Base-by-base conservation (phyloP, 2,797 vertebrate species). In the Sebastes cheni region DNA sequence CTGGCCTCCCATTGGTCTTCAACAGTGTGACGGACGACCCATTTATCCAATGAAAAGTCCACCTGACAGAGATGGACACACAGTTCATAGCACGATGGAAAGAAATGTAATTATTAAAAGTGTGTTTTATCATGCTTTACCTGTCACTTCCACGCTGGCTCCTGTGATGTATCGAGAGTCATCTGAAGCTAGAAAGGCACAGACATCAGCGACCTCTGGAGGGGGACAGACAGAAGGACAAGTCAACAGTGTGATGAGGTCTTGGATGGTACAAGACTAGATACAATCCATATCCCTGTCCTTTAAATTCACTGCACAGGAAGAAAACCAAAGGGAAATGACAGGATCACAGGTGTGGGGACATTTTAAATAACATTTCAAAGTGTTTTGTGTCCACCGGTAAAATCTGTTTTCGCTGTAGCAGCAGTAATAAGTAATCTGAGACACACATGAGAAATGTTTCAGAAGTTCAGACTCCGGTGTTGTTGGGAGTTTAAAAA, bases 111-210 rank as follows among this genome's bases (percentile, higher is more conserved):
- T 11, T 1, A 22, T 11, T 1, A 22, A 32, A 50, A 5, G 13
- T 7, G 16, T 20, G 20, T 65, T 27, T 34, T 52, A 5, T 52
- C 29, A 2, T 2, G 29, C 32, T 2, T 2, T 12, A 98, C 97
- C 97, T 66, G 97, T 96, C 72, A 98, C 97, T 91, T 98, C 97
- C 22, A 98, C 70, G 36, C 96, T 97, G 75, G 94, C 87, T 77
- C 97, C 97, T 0, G 97, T 98, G 91, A 98, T 93, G 84, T 98
- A 98, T 2, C 92, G 90, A 72, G 97, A 97, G 71, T 97, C 97
- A 13, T 97, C 96, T 0, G 97, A 98, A 3, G 97, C 97, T 52
- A 98, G 91, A 86, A 98, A 98, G 4, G 95, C 95, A 32, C 97
- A 97, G 2, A 96, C 97, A 54, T 97, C 96, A 7, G 97, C 97